phyloP scores from a whole-genome alignment of 1,140 invertebrate species.

The Schlechtendalia chinensis region DNA sequence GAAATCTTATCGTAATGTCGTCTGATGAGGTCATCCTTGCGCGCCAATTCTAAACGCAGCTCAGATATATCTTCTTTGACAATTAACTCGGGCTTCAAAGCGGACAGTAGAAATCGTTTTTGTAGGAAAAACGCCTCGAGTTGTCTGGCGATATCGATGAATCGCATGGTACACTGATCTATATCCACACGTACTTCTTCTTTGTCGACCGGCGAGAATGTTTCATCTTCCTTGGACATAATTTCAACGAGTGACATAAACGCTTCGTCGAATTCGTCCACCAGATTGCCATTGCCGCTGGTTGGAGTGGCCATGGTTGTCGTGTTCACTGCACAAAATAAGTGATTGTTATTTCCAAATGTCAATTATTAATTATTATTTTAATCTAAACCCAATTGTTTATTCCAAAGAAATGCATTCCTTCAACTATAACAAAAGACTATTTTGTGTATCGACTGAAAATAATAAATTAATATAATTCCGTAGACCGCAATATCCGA shows the following conservation, averaged over 20 bases:
- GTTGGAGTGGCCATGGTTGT: conserved; percentile 70
- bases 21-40: conserved; percentile 85
- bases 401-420: too few species aligned
- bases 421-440: too few species aligned
- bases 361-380: too few species aligned
- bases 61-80: conserved; percentile 89
- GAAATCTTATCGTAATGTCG: conserved; percentile 87
- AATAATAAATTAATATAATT: too few species aligned
- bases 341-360: too few species aligned
- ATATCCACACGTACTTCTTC: conserved; percentile 82
- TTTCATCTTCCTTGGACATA: conserved; percentile 79
- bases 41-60: conserved; percentile 73
- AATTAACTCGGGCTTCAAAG: conserved; percentile 85
- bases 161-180: conserved; percentile 77
- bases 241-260: conserved; percentile 79
- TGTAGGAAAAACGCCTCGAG: conserved; percentile 94
- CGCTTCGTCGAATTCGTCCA: conserved; percentile 82
- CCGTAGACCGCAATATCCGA: too few species aligned
- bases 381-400: too few species aligned
- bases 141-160: conserved; percentile 85
- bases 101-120: conserved; percentile 84
- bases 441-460: too few species aligned
- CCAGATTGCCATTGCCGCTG: conserved; percentile 76
- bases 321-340: neutral
- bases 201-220: conserved; percentile 70